Base-by-base conservation (phyloP, 92 coral and sea anemone genomes). In the Palythoa grandiflora region DNA sequence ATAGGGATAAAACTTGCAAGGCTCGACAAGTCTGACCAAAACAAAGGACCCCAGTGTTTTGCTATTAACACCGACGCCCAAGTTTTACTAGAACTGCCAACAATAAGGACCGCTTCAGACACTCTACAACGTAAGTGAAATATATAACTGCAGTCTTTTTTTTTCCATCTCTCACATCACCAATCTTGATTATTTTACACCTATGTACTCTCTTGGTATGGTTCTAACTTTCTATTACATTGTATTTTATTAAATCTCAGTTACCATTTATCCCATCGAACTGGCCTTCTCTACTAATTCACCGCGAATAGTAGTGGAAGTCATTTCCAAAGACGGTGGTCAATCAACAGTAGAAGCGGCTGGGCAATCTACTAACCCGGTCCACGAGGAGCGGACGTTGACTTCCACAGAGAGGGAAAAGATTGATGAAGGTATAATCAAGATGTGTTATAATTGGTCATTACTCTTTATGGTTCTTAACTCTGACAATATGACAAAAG, bases 11-110 rank as follows among this genome's bases (percentile, higher is more conserved):
- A 89, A 77, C 92, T 89, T 73, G 92, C 85, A 15, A 76, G 92
- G 47, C 85, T 84, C 47, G 85, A 85, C 36, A 76, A 77, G 83
- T 60, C 71, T 28, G 86, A 89, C 78, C 2, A 5, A 7, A 66
- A 72, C 86, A 89, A 65, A 68, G 89, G 89, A 40, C 53, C 86
- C 9, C 89, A 84, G 74, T 89, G 92, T 78, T 89, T 84, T 85
- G 92, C 89, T 71, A 89, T 89, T 37, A 89, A 85, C 85, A 89
- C 92, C 38, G 89, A 89, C 84, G 85, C 53, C 14, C 92, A 85
- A 48, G 85, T 85, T 77, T 28, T 14, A 19, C 89, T 89, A 47
- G 92, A 89, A 59, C 71, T 89, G 84, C 89, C 92, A 48, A 54
- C 89, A 48, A 77, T 85, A 47, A 83, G 85, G 77, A 77, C 75